Evolutionary conservation across 2,113 vertebrate species (phyloP), one percentile per base, ranked within the genome.

Genomic region (Daboia siamensis): DNA sequence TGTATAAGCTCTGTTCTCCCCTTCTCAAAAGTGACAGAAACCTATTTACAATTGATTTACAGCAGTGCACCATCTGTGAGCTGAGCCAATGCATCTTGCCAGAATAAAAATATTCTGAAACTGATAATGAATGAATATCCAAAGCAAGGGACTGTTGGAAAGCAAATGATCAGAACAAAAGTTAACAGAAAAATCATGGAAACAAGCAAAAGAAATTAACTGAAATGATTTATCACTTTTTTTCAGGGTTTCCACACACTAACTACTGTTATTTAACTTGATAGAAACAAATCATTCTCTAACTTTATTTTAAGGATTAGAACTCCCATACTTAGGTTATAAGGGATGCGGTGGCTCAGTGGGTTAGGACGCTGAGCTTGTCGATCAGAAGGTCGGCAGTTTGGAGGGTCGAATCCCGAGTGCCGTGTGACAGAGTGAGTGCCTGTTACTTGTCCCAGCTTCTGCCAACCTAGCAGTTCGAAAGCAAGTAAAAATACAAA

Each of bases 21-120:
- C n/a, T 39, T n/a, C 88, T 26, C 91, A 57, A 94, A 94, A 93
- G 2, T 57, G 90, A 91, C 61, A 93, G 10, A 29, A 93, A 90
- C 88, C 55, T 90, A 84, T 87, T 95, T 93, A 44, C 55, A 90
- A 90, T 90, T 93, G 88, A 86, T 93, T 93, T 95, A 93, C 57
- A 93, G 86, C 46, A 88, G 91, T 80, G 13, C 46, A 89, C 56
- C 21, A 90, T 89, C 90, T 86, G 93, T 86, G 46, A 93, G 39
- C 91, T 92, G 91, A 90, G 57, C 93, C 92, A 94, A 93, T 90
- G 0, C 87, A 91, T 93, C 92, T 95, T 21, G 69, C 24, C 86
- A 90, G 84, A 46, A 94, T 91, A 95, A 93, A 95, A 93, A 95
- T 92, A 91, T n/a, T 84, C 11, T 90, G 74, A 88, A 90, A 0